These are phyloP conservation scores for Phainopepla nitens DNA, from an alignment of 2,113 vertebrate genomes.

Conservation along the genomic window DNA sequence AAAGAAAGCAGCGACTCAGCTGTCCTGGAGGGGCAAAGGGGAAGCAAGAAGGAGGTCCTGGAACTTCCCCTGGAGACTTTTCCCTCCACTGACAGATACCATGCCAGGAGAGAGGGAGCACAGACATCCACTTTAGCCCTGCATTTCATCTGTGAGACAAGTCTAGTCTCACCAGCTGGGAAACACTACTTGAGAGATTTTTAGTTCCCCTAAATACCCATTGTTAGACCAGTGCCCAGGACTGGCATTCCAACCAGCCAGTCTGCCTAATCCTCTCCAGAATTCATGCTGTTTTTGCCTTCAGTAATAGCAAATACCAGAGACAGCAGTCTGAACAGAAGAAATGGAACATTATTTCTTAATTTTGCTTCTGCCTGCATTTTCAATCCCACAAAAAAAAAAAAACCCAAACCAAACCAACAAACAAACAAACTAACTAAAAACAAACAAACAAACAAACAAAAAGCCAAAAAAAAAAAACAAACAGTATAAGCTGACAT, in stretches of 20 bases:
- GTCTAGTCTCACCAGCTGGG: background rate
- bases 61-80: background rate
- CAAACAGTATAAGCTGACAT: background rate
- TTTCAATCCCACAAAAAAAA: background rate
- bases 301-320: constrained; percentile 33
- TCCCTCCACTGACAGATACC: accelerated
- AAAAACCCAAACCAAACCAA: background rate
- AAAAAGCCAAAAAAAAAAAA: too few species aligned
- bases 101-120: background rate
- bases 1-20: background rate
- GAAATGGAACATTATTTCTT: constrained; percentile 39
- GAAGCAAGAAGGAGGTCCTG: background rate
- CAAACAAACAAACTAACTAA: too few species aligned
- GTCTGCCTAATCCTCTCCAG: constrained; percentile 44
- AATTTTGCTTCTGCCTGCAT: background rate
- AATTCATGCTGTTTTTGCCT: constrained; percentile 35
- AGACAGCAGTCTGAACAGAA: constrained; percentile 43
- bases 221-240: background rate
- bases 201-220: background rate
- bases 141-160: background rate
- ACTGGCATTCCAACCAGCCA: constrained; percentile 45
- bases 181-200: background rate
- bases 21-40: background rate
- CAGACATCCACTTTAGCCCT: background rate
- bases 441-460: too few species aligned